Percentiles rank a stretch among this genome's conserved stretches.
phyloP scores from a whole-genome alignment of 2,888 invertebrate species.

The Stomorhina lunata region DNA sequence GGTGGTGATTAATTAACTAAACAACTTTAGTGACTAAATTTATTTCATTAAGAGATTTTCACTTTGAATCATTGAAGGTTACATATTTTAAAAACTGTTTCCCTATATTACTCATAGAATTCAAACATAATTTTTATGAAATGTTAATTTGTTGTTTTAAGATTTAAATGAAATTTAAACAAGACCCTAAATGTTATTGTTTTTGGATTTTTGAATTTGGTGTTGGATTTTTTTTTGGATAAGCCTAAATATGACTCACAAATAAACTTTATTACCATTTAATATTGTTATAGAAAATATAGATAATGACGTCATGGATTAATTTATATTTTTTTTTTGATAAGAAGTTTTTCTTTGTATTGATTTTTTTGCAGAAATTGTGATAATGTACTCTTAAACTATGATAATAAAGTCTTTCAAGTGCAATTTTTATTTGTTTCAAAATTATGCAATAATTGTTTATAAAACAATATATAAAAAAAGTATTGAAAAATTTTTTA shows the following conservation, averaged over 20 bases:
- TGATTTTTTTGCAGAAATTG: neutral
- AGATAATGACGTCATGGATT: neutral
- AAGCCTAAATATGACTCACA: conserved; percentile 9
- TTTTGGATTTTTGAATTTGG: no score
- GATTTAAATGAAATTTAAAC: no score
- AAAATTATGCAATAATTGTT: neutral
- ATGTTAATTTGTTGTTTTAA: neutral
- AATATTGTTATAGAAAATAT: no score
- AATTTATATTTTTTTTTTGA: no score
- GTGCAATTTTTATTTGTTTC: neutral
- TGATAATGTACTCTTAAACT: neutral
- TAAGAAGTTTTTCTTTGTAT: conserved; percentile 17
- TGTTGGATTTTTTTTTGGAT: neutral
- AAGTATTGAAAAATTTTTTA: neutral
- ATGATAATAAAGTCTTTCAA: neutral
- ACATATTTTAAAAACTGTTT: neutral
- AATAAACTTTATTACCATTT: no score
- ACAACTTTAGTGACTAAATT: no score
- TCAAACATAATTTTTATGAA: neutral
- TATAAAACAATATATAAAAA: neutral
- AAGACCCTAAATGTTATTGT: neutral
- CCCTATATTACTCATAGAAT: neutral
- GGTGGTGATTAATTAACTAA: no score
- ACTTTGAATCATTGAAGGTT: neutral
- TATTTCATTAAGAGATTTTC: neutral